Conservation (phyloP, 2,888 invertebrate species). For the Folsomia manolachei region DNA sequence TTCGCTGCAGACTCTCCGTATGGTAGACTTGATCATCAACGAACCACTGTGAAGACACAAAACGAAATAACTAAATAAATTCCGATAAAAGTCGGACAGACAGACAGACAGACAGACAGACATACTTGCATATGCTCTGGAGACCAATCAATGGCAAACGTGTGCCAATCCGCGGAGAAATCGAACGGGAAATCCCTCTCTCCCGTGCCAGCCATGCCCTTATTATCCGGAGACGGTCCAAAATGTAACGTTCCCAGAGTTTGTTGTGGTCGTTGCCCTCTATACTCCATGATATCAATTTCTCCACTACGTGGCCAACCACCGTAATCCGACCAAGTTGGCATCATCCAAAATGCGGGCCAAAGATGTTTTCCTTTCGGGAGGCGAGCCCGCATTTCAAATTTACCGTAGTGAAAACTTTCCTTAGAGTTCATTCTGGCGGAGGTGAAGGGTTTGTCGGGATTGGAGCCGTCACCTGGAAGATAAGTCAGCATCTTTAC, state of each 20-base stretch:
- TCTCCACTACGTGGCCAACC: conserved; percentile 40
- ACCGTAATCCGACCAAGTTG: conserved; percentile 29
- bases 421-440: conserved; percentile 41
- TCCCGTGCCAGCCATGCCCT: conserved; percentile 23
- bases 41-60: too few relatives aligned
- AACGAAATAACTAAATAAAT: too few relatives aligned
- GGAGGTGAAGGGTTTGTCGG: conserved; percentile 44
- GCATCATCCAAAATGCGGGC: conserved; percentile 35
- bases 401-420: conserved; percentile 42
- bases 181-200: conserved; percentile 27
- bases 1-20: conserved; percentile 27
- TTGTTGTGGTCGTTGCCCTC: conserved; percentile 35
- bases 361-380: conserved; percentile 36
- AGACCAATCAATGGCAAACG: conserved; percentile 38
- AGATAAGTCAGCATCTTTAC: background rate
- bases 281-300: conserved; percentile 38
- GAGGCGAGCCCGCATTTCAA: conserved; percentile 43
- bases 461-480: conserved; percentile 30
- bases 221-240: conserved; percentile 34
- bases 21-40: conserved; percentile 36
- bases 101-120: too few relatives aligned
- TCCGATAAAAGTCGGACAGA: too few relatives aligned
- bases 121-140: conserved; percentile 17
- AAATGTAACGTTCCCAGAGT: conserved; percentile 41
- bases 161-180: conserved; percentile 39